These are phyloP conservation scores for Diarsia brunnea DNA, from an alignment of 2,888 invertebrate species.

Conservation along the genomic window DNA sequence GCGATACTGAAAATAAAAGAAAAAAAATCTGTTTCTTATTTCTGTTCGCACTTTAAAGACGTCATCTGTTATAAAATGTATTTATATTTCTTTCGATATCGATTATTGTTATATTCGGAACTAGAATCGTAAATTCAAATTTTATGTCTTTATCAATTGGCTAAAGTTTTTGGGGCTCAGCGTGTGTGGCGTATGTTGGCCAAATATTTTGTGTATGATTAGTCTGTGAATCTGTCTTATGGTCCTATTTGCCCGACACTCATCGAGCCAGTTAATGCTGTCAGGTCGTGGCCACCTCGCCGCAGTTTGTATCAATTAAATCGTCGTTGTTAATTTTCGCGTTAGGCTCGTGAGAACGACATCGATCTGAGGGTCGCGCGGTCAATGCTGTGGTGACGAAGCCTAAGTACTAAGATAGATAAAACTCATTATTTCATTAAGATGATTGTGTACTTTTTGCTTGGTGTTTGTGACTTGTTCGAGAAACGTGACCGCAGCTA, in stretches of 20 bases:
- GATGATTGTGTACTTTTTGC: conserved; percentile 41
- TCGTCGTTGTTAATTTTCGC: conserved; percentile 84
- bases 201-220: conserved; percentile 52
- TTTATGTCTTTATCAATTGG: conserved; percentile 50
- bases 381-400: conserved; percentile 68
- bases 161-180: conserved; percentile 15
- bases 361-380: conserved; percentile 69
- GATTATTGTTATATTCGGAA: conserved; percentile 40
- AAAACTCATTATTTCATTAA: conserved; percentile 55
- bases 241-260: conserved; percentile 57
- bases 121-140: conserved; percentile 48
- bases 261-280: conserved; percentile 66
- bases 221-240: conserved; percentile 61
- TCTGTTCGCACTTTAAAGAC: conserved; percentile 30
- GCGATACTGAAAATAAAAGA: conserved; percentile 17
- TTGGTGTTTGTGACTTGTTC: conserved; percentile 17
- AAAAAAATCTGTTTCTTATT: conserved; percentile 13
- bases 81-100: conserved; percentile 14
- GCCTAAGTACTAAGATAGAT: conserved; percentile 55
- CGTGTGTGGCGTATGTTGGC: conserved; percentile 21
- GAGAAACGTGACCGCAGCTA: conserved; percentile 36
- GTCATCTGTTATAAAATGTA: conserved; percentile 40
- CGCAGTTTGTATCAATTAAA: conserved; percentile 87
- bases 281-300: conserved; percentile 65
- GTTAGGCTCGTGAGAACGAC: conserved; percentile 82